phyloP scores from a whole-genome alignment of 2,888 invertebrate genomes.

The Caenorhabditis sp. region DNA sequence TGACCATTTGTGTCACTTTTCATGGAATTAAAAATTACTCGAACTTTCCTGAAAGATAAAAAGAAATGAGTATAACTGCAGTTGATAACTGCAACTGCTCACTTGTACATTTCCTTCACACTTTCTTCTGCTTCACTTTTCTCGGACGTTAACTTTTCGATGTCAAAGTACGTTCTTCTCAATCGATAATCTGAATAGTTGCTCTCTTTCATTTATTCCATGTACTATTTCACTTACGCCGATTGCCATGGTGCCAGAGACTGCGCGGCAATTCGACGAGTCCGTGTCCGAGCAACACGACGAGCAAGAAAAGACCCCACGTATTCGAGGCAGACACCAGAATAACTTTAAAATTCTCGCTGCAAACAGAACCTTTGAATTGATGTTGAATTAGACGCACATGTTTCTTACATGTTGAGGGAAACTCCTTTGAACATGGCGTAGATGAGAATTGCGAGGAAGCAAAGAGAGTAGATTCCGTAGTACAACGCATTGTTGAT shows the following conservation, averaged over 20 bases:
- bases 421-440: constrained; percentile 91
- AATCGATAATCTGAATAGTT: constrained; percentile 71
- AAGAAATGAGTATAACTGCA: neutral
- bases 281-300: constrained; percentile 92
- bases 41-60: constrained; percentile 85
- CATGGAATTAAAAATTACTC: constrained; percentile 87
- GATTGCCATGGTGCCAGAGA: constrained; percentile 85
- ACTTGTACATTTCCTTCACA: constrained; percentile 93
- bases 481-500: constrained; percentile 98
- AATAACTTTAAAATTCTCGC: constrained; percentile 91
- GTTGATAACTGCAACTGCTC: constrained; percentile 59
- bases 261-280: constrained; percentile 92
- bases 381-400: neutral
- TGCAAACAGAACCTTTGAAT: constrained; percentile 59
- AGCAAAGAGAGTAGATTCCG: constrained; percentile 85
- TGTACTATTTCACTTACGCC: constrained; percentile 55
- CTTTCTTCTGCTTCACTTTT: constrained; percentile 97
- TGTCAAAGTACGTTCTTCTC: constrained; percentile 77
- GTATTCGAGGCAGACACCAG: constrained; percentile 98
- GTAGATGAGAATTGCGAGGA: constrained; percentile 93
- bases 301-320: constrained; percentile 96
- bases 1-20: constrained; percentile 69
- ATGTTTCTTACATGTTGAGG: constrained; percentile 86
- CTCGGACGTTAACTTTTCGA: constrained; percentile 84
- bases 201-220: neutral